Base-by-base conservation (phyloP, 2,888 invertebrate genomes). In the Dryadula phaetusa region DNA sequence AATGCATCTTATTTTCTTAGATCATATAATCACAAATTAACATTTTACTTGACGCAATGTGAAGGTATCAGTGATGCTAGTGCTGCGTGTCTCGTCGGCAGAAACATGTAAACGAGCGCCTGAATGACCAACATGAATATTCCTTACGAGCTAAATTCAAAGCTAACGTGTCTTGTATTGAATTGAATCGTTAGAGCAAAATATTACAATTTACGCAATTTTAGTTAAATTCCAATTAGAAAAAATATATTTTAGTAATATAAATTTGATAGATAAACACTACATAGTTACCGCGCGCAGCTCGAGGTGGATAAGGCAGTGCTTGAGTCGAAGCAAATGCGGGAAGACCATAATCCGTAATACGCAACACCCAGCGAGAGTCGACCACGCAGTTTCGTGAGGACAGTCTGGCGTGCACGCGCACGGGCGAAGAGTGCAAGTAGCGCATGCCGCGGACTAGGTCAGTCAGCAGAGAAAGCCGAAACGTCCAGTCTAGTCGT, bases 311-410 rank as follows among this genome's bases (percentile, higher is more conserved):
- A 3, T 93, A 93, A 8, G 94, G 89, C 54, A 96, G 88, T 64
- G 95, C 95, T 87, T 97, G 97, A 1, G 96, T 94, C 77, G 95
- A 96, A 80, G 94, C 94, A 79, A 98, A 95, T 0, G 94, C 93
- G 0, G 96, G 95, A 72, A 98, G 88, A 5, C 98, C 98, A 85
- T 97, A 98, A 90, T 98, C 98, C 22, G 98, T 97, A 73, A 99
- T 94, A 92, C 98, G 98, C 68, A 99, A 94, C 68, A 98, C 98
- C 98, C 98, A 99, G 74, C 99, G 95, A 66, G 98, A 97, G 89
- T 99, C 99, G 69, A 99, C 98, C 52, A 98, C 97, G 90, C 98
- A 98, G 91, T 98, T 98, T 71, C 97, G 94, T 52, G 98, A 98
- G 5, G 97, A 95, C 63, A 99, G 93, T 76, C 95, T 95, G 42